These are phyloP conservation scores for Brachionus paranguensis DNA, from an alignment of 1,140 invertebrate species.

Conservation along the genomic window DNA sequence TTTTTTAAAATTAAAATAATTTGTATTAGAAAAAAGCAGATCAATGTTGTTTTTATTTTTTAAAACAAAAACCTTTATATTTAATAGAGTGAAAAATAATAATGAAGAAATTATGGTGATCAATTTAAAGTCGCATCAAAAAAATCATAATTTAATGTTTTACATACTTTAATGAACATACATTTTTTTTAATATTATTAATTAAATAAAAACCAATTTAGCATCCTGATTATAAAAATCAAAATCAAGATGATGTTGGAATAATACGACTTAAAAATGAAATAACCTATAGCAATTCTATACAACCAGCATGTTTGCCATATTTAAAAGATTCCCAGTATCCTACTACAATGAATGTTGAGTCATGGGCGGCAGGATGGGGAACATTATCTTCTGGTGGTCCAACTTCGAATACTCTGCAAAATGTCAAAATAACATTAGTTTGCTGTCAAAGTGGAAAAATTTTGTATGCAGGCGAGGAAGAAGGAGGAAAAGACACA, in stretches of 20 bases:
- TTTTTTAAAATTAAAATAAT: too few species aligned
- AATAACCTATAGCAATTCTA: not conserved
- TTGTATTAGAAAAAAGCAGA: too few species aligned
- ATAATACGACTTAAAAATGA: not conserved
- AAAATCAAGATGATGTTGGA: not conserved
- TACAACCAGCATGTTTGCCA: not conserved
- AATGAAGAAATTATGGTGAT: too few species aligned
- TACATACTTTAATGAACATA: not conserved
- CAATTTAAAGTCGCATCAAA: too few species aligned
- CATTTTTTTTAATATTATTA: not conserved
- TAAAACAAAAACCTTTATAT: too few species aligned
- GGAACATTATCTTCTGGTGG: not conserved
- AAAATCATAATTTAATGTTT: too few species aligned
- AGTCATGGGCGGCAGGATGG: not conserved
- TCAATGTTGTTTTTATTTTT: too few species aligned
- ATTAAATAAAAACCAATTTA: not conserved
- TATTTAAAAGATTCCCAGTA: not conserved
- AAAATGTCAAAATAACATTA: slow-evolving; percentile 8
- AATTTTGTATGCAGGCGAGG: not conserved
- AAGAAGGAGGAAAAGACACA: not conserved
- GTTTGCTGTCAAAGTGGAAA: not conserved
- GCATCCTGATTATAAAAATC: not conserved
- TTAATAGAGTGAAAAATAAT: too few species aligned
- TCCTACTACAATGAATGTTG: not conserved
- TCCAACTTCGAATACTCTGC: not conserved